Evolutionary conservation across 2,888 invertebrate genomes (phyloP).

Genomic region (Watsonalla binaria): DNA sequence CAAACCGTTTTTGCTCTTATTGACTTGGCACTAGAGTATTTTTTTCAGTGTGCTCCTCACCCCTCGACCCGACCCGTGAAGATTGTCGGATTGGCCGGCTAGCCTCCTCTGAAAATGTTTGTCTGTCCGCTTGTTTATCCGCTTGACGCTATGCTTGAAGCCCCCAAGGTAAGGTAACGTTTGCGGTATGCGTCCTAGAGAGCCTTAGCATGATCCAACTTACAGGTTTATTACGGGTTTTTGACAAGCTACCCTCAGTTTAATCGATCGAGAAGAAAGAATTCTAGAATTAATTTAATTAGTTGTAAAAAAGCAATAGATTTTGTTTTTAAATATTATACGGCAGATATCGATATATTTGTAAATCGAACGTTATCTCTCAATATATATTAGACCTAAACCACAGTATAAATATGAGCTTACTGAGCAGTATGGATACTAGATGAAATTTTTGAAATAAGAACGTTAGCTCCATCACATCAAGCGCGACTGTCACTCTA

Average conservation of each 20-base stretch:
- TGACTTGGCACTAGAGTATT: slow-evolving; percentile 77
- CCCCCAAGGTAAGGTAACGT: slow-evolving; percentile 14
- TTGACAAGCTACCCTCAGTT: not conserved
- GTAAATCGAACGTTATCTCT: too few species aligned
- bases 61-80: slow-evolving; percentile 79
- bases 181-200: slow-evolving; percentile 14
- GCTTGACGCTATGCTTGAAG: slow-evolving; percentile 69
- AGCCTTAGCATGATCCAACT: slow-evolving; percentile 6
- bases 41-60: slow-evolving; percentile 79
- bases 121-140: slow-evolving; percentile 60
- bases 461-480: too few species aligned
- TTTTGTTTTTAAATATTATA: too few species aligned
- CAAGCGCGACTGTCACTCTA: too few species aligned
- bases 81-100: slow-evolving; percentile 71
- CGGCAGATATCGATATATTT: too few species aligned
- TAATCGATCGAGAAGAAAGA: not conserved
- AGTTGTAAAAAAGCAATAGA: too few species aligned
- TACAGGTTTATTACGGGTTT: slow-evolving; percentile 1
- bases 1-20: slow-evolving; percentile 70
- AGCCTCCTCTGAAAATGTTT: slow-evolving; percentile 78
- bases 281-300: too few species aligned
- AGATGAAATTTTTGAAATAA: too few species aligned
- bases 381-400: too few species aligned
- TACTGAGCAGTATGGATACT: too few species aligned
- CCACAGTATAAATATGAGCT: too few species aligned